These are phyloP conservation scores for Semicossyphus pulcher DNA, from an alignment of 2,113 vertebrate species.

Conservation along the genomic window DNA sequence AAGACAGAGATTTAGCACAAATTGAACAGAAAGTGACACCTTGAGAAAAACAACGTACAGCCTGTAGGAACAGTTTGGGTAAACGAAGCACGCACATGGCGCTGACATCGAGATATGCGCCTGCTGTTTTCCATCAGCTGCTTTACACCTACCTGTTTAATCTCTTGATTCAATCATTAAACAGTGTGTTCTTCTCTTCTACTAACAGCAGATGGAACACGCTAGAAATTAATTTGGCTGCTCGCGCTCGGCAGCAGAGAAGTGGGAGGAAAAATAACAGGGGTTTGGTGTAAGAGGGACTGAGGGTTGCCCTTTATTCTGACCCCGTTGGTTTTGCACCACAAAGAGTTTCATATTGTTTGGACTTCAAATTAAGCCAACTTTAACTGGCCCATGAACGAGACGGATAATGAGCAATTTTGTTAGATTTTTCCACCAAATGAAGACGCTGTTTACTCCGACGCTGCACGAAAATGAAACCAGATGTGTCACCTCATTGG, in stretches of 20 bases:
- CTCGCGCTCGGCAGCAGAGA: conserved; percentile 6
- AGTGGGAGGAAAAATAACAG: conserved; percentile 20
- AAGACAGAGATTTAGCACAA: background rate
- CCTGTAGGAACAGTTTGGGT: background rate
- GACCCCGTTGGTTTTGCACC: too few relatives aligned
- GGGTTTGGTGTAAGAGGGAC: conserved; percentile 35
- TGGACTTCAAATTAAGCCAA: background rate
- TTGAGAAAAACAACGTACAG: background rate
- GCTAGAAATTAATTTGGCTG: conserved; percentile 48
- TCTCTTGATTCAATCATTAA: conserved; percentile 27
- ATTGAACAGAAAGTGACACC: background rate
- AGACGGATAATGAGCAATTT: background rate
- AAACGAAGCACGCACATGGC: too few relatives aligned
- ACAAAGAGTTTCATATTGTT: background rate
- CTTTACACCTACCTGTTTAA: conserved; percentile 7
- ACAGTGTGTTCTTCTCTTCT: conserved; percentile 22
- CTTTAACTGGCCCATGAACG: background rate
- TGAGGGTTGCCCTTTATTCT: too few relatives aligned
- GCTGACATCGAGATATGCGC: background rate
- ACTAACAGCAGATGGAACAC: conserved; percentile 32
- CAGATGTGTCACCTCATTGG: conserved; percentile 3
- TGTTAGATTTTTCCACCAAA: conserved; percentile 6
- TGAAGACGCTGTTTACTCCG: conserved; percentile 1
- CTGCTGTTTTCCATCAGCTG: conserved; percentile 20
- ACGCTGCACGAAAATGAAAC: background rate